Conservation (phyloP, 2,113 vertebrate genomes). For the Aramus guarauna region DNA sequence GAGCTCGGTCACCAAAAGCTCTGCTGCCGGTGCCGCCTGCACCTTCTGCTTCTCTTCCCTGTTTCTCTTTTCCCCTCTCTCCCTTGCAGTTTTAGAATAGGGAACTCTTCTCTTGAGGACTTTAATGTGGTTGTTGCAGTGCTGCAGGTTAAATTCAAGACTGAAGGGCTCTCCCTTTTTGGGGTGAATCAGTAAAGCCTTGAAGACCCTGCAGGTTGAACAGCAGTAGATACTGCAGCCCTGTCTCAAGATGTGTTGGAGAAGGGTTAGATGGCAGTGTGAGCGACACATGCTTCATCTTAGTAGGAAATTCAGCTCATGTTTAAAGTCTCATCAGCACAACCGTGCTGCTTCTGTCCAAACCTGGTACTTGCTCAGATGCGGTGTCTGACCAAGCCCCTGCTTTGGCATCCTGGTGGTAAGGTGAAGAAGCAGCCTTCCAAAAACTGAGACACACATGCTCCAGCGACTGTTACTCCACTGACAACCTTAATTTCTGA, state of each 20-base stretch:
- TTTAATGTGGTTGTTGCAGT: neutral
- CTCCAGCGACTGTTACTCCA: neutral
- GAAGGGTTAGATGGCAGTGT: neutral
- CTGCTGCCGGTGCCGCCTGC: rapidly evolving
- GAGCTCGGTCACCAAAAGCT: neutral
- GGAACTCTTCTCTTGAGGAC: neutral
- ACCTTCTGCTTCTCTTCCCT: neutral
- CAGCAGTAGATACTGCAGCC: neutral
- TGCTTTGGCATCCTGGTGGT: neutral
- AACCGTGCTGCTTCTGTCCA: neutral
- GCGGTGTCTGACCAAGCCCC: neutral
- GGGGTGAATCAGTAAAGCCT: neutral
- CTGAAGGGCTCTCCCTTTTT: neutral
- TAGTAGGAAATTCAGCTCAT: neutral
- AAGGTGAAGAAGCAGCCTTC: neutral
- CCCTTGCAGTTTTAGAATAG: neutral
- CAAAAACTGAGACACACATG: rapidly evolving
- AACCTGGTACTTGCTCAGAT: rapidly evolving
- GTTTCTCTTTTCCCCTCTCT: neutral
- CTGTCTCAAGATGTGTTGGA: neutral
- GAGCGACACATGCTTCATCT: neutral
- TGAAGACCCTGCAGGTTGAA: neutral
- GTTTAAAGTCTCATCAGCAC: neutral
- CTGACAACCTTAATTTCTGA: neutral
- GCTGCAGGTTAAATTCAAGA: neutral